These are phyloP conservation scores for Hippoglossus hippoglossus DNA, from an alignment of 2,797 vertebrate genomes.

Conservation along the genomic window DNA sequence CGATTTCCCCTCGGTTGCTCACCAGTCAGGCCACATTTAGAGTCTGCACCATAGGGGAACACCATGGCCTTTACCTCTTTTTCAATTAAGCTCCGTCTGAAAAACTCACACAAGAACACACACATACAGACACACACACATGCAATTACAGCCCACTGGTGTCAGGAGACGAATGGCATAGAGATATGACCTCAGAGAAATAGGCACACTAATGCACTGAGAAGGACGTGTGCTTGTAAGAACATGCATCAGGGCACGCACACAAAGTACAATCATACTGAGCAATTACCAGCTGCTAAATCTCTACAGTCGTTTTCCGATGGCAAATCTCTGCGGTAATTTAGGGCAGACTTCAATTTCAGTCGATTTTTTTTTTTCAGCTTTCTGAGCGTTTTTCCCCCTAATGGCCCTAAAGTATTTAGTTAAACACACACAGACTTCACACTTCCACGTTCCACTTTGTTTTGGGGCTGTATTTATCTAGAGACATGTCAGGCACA, in stretches of 20 bases:
- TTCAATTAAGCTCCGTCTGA: slow-evolving; percentile 70
- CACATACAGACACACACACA: slow-evolving; percentile 22
- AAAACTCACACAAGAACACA: slow-evolving; percentile 14
- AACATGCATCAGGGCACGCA: background rate
- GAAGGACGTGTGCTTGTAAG: background rate
- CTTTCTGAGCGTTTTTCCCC: slow-evolving; percentile 25
- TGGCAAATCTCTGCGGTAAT: slow-evolving; percentile 53
- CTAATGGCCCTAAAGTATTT: slow-evolving; percentile 41
- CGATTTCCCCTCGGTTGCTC: slow-evolving; percentile 59
- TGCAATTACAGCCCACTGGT: slow-evolving; percentile 39
- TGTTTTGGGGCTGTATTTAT: slow-evolving; percentile 9
- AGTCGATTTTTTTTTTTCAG: background rate
- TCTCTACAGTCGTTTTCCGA: slow-evolving; percentile 50
- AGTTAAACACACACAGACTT: slow-evolving; percentile 55
- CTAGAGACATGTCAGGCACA: slow-evolving; percentile 49
- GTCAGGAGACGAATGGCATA: slow-evolving; percentile 46
- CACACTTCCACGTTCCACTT: slow-evolving; percentile 27
- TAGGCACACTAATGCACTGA: background rate
- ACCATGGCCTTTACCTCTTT: slow-evolving; percentile 63
- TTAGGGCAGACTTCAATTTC: slow-evolving; percentile 57
- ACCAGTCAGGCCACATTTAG: slow-evolving; percentile 63
- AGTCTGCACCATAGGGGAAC: slow-evolving; percentile 54
- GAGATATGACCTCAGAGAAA: slow-evolving; percentile 48
- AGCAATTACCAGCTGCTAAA: slow-evolving; percentile 58
- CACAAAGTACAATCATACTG: background rate